Base-by-base conservation (phyloP, 2,797 vertebrate genomes). In the Pangasius krempfi region DNA sequence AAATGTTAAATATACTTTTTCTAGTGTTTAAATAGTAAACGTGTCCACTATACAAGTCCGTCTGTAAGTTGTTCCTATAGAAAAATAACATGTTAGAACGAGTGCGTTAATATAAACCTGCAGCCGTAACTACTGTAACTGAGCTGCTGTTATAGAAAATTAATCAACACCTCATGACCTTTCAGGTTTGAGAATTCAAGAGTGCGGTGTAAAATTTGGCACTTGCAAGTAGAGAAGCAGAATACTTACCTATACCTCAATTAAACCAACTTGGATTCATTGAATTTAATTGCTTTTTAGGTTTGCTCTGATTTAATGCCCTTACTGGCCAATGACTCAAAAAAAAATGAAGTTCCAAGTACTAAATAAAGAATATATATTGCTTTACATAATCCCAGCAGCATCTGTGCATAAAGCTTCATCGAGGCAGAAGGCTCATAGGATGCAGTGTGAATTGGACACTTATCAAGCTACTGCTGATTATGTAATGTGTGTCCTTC, bases 231-330 rank as follows among this genome's bases (percentile, higher is more conserved):
- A 93, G 94, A 95, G 94, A 94, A 14, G 25, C 44, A 76, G 25
- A 50, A 6, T 52, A 94, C 95, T 93, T 95, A 94, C 95, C 95
- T 93, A 95, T 94, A 94, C 94, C 95, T 94, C 93, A 96, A 95
- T 96, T 95, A 95, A 92, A 94, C 95, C 94, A 94, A 94, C 94
- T 94, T 93, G 95, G 95, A 96, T 96, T 95, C 95, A 95, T 95
- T 95, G 95, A 96, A 96, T 96, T 88, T 88, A 95, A 95, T 95
- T 95, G 91, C 93, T 94, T 94, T 94, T 95, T 91, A 95, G 95
- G 94, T 95, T 94, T 93, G 91, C 94, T 94, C 92, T 92, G 93
- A 94, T 72, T 95, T 95, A 94, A 94, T 94, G 94, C 94, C 94
- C 94, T 93, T 94, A 94, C 94, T 94, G 96, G 94, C 95, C 95